Conservation (phyloP, 2,113 vertebrate species). For the Meles meles region DNA sequence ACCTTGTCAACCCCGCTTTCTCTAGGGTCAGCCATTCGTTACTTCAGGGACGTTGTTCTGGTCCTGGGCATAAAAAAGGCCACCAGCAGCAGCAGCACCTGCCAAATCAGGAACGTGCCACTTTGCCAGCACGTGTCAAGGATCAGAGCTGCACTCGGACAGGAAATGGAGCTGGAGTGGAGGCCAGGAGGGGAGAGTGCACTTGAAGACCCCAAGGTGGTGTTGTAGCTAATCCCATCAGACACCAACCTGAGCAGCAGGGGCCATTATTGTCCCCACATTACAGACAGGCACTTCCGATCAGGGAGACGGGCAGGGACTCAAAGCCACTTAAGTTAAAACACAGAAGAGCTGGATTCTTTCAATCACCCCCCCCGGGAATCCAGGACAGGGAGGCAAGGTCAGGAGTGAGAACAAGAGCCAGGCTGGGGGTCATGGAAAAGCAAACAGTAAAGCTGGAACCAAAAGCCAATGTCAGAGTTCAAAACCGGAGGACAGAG, state of each 20-base stretch:
- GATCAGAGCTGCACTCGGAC: neutral
- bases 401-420: neutral
- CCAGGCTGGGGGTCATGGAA: rapidly evolving
- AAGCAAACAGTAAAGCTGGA: neutral
- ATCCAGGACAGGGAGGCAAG: neutral
- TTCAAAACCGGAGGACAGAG: neutral
- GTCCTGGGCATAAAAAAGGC: neutral
- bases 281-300: neutral
- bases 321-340: neutral
- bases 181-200: rapidly evolving
- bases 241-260: neutral
- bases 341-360: neutral
- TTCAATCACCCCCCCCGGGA: neutral
- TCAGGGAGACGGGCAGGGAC: neutral
- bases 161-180: neutral
- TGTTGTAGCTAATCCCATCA: rapidly evolving
- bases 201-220: rapidly evolving
- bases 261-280: neutral
- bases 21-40: neutral
- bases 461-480: neutral
- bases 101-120: neutral
- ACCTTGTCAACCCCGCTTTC: neutral
- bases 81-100: neutral
- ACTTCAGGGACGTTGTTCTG: neutral
- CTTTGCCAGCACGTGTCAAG: neutral